A percentile compares a stretch with the other conserved stretches of the same genome.
phyloP scores from a whole-genome alignment of 2,113 vertebrate species.

The Marcusenius ussheri region DNA sequence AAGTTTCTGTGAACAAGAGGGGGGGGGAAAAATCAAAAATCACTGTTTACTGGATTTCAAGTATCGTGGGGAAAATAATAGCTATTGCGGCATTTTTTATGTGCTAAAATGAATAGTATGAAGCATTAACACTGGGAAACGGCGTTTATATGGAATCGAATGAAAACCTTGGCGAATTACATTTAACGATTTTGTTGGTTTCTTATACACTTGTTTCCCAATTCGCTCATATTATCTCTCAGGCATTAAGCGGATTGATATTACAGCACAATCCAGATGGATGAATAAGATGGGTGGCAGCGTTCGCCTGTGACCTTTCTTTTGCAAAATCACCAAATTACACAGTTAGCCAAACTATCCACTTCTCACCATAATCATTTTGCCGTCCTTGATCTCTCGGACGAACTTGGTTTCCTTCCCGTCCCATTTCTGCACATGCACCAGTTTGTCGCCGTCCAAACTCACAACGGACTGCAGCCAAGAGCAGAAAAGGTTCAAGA shows the following conservation, averaged over 20 bases:
- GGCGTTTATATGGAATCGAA: background rate
- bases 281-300: background rate
- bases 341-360: background rate
- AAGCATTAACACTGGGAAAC: background rate
- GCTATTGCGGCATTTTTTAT: background rate
- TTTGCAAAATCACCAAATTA: background rate
- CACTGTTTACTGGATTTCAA: background rate
- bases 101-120: background rate
- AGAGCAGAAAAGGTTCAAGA: background rate
- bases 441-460: conserved; percentile 78
- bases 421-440: conserved; percentile 92
- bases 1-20: conserved; percentile 70
- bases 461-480: conserved; percentile 71
- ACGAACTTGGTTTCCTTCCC: conserved; percentile 84
- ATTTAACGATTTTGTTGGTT: background rate
- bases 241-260: background rate
- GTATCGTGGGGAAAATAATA: background rate
- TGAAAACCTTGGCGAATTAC: background rate
- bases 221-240: background rate
- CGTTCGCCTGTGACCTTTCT: background rate
- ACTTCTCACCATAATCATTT: conserved; percentile 80
- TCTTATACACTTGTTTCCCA: background rate
- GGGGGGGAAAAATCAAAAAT: conserved; percentile 16
- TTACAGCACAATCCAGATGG: background rate
- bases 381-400: conserved; percentile 83